Base-by-base conservation (phyloP, 2,888 invertebrate genomes). In the Scaptomyza flava region DNA sequence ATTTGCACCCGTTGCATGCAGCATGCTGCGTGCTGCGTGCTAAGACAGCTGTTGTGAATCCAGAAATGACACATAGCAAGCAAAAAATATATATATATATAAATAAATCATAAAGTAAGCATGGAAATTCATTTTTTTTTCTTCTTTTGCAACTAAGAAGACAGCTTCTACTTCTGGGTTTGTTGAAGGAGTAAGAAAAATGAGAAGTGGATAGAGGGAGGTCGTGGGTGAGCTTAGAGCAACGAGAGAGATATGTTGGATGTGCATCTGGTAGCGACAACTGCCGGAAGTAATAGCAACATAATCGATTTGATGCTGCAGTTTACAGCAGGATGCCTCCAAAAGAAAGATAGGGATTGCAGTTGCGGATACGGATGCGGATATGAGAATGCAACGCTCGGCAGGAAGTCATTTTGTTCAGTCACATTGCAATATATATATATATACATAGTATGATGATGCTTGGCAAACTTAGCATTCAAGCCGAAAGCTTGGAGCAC, bases 201-300 rank as follows among this genome's bases (percentile, higher is more conserved):
- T 46, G 31, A n/a, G 48, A 54, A 54, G 30, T 17, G 36, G 8
- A 36, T 6, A 36, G n/a, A 3, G 36, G 6, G 36, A 31, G 9
- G 9, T 2, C 7, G 31, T 6, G 36, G 12, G 12, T 14, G 1
- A 14, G 38, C 14, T 8, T 27, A 42, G 2, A 27, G 17, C 8
- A 9, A 7, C 6, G 2, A 0, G 12, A 3, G 27, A 33, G 45
- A 42, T 48, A 31, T 50, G 38, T 48, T 41, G 17, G 9, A 53
- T 75, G 68, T 82, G 78, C 82, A 81, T 64, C 87, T 84, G 84
- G 63, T 53, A 72, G 64, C 75, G 84, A 73, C 81, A 81, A 70
- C 77, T 81, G 82, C 77, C 80, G 84, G 85, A 85, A 87, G 81
- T 87, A 85, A 87, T 85, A 85, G 85, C 81, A 87, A 81, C 83